Percentiles rank a stretch among this genome's conserved stretches.
Evolutionary conservation across 1,140 invertebrate genomes (phyloP).

Genomic region (Limonius californicus): DNA sequence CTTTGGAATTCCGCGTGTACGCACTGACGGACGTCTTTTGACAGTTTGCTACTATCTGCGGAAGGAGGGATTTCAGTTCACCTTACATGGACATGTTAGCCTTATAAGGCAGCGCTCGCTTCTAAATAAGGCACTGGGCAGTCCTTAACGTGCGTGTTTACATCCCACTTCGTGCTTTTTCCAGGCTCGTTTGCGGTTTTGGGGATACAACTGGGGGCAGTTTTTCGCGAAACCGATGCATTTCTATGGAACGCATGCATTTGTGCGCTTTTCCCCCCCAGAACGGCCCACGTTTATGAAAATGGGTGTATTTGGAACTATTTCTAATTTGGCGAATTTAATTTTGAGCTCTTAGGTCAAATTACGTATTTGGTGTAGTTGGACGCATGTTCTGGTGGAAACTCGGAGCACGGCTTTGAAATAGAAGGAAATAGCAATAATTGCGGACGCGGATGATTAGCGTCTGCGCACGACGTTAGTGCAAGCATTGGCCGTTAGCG

Average conservation of each 20-base stretch:
- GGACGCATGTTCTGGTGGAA: constrained; percentile 17
- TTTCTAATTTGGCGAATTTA: constrained; percentile 28
- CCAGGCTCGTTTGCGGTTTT: constrained; percentile 30
- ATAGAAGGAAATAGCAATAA: constrained; percentile 1
- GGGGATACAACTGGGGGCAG: background rate
- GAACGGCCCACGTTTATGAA: background rate
- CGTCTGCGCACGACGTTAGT: constrained; percentile 44
- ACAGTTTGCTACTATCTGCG: constrained; percentile 36
- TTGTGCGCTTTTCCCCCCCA: too few relatives aligned
- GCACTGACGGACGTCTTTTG: constrained; percentile 25
- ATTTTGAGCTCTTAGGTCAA: constrained; percentile 34
- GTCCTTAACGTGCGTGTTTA: constrained; percentile 52
- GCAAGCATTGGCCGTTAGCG: constrained; percentile 40
- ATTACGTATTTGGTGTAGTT: constrained; percentile 31
- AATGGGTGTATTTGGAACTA: constrained; percentile 23
- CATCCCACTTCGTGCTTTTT: constrained; percentile 43
- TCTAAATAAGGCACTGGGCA: constrained; percentile 72
- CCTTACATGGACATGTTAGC: constrained; percentile 69
- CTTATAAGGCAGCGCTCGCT: constrained; percentile 67
- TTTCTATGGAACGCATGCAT: background rate
- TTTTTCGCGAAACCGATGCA: constrained; percentile 16
- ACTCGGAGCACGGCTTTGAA: background rate
- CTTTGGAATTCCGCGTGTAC: constrained; percentile 25
- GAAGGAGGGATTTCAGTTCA: constrained; percentile 64
- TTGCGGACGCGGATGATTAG: constrained; percentile 43